These are phyloP conservation scores for Nephrotoma guestfalica DNA, from an alignment of 2,888 invertebrate genomes.

Conservation along the genomic window DNA sequence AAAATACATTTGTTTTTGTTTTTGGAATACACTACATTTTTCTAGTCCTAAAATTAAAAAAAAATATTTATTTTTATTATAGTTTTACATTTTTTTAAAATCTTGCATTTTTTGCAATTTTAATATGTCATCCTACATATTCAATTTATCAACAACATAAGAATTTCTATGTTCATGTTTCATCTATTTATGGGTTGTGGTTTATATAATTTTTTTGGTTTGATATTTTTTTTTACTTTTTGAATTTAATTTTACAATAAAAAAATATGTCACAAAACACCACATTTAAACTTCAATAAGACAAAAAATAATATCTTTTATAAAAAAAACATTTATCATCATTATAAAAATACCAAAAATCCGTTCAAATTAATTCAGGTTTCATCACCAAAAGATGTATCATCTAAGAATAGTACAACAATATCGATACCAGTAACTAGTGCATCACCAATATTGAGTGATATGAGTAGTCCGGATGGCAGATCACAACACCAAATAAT, in stretches of 20 bases:
- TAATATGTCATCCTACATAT: background rate
- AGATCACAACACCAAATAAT: background rate
- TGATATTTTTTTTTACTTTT: background rate
- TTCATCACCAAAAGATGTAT: slow-evolving; percentile 9
- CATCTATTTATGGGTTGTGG: background rate
- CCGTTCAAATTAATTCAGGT: slow-evolving; percentile 9
- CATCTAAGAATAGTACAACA: slow-evolving; percentile 1
- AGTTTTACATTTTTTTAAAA: background rate
- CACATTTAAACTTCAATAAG: background rate
- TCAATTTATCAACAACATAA: background rate
- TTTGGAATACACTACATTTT: background rate
- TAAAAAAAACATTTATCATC: background rate
- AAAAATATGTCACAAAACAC: background rate
- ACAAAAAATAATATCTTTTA: background rate
- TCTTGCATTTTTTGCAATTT: background rate
- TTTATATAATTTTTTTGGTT: background rate
- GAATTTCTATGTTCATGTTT: background rate
- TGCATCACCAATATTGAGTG: background rate
- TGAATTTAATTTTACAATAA: background rate
- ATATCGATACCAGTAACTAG: slow-evolving; percentile 4
- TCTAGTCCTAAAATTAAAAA: background rate
- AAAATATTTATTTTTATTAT: background rate
- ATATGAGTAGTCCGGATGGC: background rate
- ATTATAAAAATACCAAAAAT: slow-evolving; percentile 8
- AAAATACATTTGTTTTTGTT: slow-evolving; percentile 1